Evolutionary conservation across 2,888 invertebrate genomes (phyloP).

Genomic region (Deilephila elpenor): DNA sequence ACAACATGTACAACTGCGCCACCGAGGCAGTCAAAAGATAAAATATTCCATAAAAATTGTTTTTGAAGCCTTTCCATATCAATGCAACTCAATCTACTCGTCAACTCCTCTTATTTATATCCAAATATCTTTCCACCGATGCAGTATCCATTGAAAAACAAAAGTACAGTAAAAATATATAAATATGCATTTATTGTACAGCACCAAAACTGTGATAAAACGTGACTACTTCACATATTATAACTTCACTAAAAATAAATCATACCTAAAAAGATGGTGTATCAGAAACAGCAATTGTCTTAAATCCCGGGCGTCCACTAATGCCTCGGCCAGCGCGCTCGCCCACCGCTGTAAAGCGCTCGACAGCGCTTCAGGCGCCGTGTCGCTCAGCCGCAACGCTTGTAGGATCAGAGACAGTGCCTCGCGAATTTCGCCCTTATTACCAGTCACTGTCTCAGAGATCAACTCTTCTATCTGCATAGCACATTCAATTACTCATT

Average conservation of each 20-base stretch:
- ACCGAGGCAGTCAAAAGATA: slow-evolving; percentile 17
- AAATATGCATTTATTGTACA: neutral
- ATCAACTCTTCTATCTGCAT: slow-evolving; percentile 73
- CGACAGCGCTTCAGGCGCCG: slow-evolving; percentile 55
- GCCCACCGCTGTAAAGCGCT: slow-evolving; percentile 74
- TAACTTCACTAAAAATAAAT: neutral
- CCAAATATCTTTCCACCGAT: no score
- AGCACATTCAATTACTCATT: neutral
- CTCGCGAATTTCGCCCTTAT: slow-evolving; percentile 64
- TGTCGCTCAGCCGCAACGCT: slow-evolving; percentile 64
- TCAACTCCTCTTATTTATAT: no score
- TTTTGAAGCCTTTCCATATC: no score
- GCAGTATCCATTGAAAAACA: no score
- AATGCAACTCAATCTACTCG: no score
- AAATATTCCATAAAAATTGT: neutral
- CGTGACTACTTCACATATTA: neutral
- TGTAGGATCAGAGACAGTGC: slow-evolving; percentile 64
- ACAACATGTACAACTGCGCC: no score
- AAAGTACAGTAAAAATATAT: no score
- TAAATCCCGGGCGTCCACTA: slow-evolving; percentile 61
- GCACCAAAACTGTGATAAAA: no score
- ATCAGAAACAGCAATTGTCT: slow-evolving; percentile 67
- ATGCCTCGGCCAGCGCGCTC: slow-evolving; percentile 55
- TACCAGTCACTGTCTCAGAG: slow-evolving; percentile 59
- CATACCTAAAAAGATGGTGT: slow-evolving; percentile 71